Evolutionary conservation across 1,140 invertebrate species (phyloP), one percentile per base, ranked within the genome.

Genomic region (Elysia chlorotica): DNA sequence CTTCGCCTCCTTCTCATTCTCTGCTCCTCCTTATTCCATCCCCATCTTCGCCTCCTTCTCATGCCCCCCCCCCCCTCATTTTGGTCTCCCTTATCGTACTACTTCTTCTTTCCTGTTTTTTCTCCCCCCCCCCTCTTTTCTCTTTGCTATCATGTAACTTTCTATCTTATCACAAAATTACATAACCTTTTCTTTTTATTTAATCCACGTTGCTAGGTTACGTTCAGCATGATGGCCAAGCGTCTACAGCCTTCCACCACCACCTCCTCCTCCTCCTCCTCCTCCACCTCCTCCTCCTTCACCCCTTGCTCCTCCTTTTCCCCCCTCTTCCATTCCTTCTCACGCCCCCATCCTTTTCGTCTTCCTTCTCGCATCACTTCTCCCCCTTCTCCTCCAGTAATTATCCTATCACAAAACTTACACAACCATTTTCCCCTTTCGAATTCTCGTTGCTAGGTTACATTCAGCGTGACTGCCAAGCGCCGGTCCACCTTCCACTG

Each of bases 41-140:
- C 57, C 28, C 57, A 10, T 59, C 57, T 25, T 59, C 57, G 14
- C 25, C 57, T 59, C 57, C 57, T 59, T 25, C 57, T 59, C 57
- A 10, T 59, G 6, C 57, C 25, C 25, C 25, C 25, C 25, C 25
- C 25, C 25, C 25, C 25, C 25, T 28, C 25, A 19, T 25, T 59
- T 59, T 25, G 14, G 14, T 25, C 25, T 59, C 57, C 28, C 25
- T 28, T 25, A 10, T 28, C 25, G 14, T 28, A 10, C 25, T 28
- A 10, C 25, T 28, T 25, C 25, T 28, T 25, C 6, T 28, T 59
- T 25, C 57, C 28, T 25, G 14, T 59, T 25, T 25, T 59, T 25
- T 6, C 28, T 25, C 57, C 28, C 25, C 57, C 28, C 25, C 14
- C 28, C 25, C 57, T 59, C 25, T 25, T 59, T 25, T 6, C 28